Conservation (phyloP, 2,888 invertebrate species). For the Netelia fuscicornis region DNA sequence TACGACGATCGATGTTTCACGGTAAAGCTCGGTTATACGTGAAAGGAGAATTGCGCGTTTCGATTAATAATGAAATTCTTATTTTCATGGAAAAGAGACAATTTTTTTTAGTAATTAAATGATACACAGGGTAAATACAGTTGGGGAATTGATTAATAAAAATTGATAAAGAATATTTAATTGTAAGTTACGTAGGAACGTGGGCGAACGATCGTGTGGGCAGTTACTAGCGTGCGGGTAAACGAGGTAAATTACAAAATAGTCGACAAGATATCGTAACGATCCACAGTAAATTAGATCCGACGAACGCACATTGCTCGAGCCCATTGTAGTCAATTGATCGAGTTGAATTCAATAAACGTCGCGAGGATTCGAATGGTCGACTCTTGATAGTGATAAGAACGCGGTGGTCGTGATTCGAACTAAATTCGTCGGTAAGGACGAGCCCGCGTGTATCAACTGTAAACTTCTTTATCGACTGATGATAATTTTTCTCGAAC, state of each 20-base stretch:
- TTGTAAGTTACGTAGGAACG: not conserved
- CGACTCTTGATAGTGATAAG: conserved; percentile 12
- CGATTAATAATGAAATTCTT: too few species aligned
- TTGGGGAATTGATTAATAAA: not conserved
- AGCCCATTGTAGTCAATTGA: conserved; percentile 53
- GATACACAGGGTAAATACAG: not conserved
- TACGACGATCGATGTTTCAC: conserved; percentile 27
- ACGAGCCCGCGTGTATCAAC: not conserved
- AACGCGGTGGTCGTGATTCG: not conserved
- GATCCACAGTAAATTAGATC: conserved; percentile 33
- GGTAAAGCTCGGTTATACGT: not conserved
- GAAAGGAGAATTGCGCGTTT: not conserved
- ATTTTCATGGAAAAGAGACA: too few species aligned
- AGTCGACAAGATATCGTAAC: conserved; percentile 17
- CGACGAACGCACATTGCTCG: conserved; percentile 25
- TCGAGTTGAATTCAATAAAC: conserved; percentile 32
- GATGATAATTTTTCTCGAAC: not conserved
- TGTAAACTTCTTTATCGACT: conserved; percentile 2
- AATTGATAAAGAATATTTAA: not conserved
- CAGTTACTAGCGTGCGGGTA: conserved; percentile 2
- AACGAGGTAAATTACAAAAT: conserved; percentile 16
- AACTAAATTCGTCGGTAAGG: conserved; percentile 1
- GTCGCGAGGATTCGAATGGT: conserved; percentile 3
- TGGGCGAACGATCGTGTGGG: not conserved
- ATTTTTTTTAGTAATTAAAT: too few species aligned